Evolutionary conservation across 2,888 invertebrate species (phyloP).

Genomic region (Luperina nickerlii): DNA sequence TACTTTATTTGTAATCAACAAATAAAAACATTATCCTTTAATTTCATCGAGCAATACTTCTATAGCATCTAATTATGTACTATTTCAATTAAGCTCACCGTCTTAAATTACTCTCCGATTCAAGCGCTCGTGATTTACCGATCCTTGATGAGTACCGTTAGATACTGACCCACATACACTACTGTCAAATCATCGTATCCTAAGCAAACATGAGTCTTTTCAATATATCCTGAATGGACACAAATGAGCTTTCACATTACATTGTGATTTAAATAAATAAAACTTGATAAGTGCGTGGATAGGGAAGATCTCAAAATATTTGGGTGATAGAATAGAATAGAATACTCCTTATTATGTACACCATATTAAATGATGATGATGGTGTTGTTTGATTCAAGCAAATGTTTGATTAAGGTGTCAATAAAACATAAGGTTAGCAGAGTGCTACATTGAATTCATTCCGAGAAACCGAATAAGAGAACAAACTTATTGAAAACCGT

Average conservation of each 20-base stretch:
- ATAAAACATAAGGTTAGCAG: neutral
- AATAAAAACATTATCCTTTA: neutral
- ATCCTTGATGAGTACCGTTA: constrained; percentile 62
- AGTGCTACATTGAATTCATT: neutral
- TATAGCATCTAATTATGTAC: constrained; percentile 37
- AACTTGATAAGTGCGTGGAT: constrained; percentile 23
- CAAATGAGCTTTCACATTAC: constrained; percentile 65
- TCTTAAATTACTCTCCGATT: constrained; percentile 43
- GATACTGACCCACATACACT: constrained; percentile 40
- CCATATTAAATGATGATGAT: no score
- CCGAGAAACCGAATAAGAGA: neutral
- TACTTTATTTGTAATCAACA: neutral
- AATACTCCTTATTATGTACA: no score
- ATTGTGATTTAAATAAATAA: constrained; percentile 54
- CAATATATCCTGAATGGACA: constrained; percentile 59
- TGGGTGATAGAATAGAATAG: no score
- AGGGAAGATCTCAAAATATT: neutral
- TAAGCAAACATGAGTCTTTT: constrained; percentile 62
- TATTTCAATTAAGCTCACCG: constrained; percentile 44
- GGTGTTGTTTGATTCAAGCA: constrained; percentile 5
- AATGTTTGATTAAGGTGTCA: constrained; percentile 7
- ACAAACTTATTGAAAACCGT: neutral
- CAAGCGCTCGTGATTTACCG: constrained; percentile 48
- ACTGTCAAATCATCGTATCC: constrained; percentile 60
- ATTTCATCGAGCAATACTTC: neutral